Evolutionary conservation across 2,113 vertebrate genomes (phyloP).

Genomic region (Hiodon alosoides): DNA sequence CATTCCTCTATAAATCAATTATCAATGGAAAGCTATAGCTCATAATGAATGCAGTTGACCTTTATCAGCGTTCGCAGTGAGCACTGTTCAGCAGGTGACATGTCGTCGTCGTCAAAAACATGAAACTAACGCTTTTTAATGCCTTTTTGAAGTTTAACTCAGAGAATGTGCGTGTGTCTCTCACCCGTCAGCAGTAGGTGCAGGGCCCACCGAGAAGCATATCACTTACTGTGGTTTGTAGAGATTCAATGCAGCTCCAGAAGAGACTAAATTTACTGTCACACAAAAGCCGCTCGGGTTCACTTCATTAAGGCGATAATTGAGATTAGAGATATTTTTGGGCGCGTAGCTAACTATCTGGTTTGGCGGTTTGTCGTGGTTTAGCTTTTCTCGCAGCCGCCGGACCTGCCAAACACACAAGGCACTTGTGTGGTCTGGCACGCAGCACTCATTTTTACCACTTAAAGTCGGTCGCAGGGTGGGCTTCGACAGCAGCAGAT

Average conservation of each 20-base stretch:
- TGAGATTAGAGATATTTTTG: constrained; percentile 9
- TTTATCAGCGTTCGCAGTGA: too few species aligned
- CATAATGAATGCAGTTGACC: too few species aligned
- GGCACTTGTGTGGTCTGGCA: constrained; percentile 12
- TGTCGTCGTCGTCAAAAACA: background rate
- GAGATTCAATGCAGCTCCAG: background rate
- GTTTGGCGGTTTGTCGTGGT: background rate
- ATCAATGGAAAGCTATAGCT: too few species aligned
- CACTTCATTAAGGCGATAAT: constrained; percentile 17
- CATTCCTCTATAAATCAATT: too few species aligned
- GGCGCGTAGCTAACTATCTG: background rate
- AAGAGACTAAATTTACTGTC: background rate
- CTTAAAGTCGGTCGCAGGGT: background rate
- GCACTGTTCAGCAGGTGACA: too few species aligned
- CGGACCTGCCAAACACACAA: constrained; percentile 5
- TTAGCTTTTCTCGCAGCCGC: constrained; percentile 6
- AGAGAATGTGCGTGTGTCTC: background rate
- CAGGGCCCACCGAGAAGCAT: background rate
- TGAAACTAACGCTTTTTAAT: background rate
- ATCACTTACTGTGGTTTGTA: background rate
- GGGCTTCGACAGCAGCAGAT: background rate
- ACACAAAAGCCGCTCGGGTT: background rate
- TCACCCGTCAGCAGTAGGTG: constrained; percentile 3
- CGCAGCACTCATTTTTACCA: background rate
- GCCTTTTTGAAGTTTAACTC: background rate